phyloP scores from a whole-genome alignment of 1,140 invertebrate species.

The Lepidurus arcticus region DNA sequence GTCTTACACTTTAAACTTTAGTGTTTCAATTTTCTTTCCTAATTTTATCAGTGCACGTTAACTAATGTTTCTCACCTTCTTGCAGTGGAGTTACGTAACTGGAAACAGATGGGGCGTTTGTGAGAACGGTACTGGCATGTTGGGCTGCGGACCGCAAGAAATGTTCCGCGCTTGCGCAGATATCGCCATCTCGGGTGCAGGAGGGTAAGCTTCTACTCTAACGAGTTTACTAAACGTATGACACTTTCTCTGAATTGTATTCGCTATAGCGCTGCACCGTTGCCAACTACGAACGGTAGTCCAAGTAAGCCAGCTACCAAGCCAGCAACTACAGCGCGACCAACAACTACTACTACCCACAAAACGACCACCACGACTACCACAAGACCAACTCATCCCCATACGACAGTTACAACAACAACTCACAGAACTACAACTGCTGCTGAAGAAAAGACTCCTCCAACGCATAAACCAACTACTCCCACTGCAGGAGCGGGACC shows the following conservation, averaged over 20 bases:
- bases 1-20: background rate
- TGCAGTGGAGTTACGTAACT: constrained; percentile 38
- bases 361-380: background rate
- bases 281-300: background rate
- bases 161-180: constrained; percentile 44
- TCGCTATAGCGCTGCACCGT: background rate
- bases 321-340: background rate
- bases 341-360: background rate
- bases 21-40: background rate
- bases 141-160: constrained; percentile 47
- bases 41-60: background rate
- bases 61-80: background rate
- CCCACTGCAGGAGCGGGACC: background rate
- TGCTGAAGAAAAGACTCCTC: background rate
- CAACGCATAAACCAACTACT: background rate
- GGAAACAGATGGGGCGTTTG: constrained; percentile 46
- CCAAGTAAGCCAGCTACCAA: background rate
- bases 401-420: background rate
- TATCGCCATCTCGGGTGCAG: constrained; percentile 35
- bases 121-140: constrained; percentile 38
- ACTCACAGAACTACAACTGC: no score
- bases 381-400: background rate
- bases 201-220: background rate
- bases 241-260: background rate
- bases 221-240: background rate